Base-by-base conservation (phyloP, 2,797 vertebrate species). In the Hippocampus kuda region DNA sequence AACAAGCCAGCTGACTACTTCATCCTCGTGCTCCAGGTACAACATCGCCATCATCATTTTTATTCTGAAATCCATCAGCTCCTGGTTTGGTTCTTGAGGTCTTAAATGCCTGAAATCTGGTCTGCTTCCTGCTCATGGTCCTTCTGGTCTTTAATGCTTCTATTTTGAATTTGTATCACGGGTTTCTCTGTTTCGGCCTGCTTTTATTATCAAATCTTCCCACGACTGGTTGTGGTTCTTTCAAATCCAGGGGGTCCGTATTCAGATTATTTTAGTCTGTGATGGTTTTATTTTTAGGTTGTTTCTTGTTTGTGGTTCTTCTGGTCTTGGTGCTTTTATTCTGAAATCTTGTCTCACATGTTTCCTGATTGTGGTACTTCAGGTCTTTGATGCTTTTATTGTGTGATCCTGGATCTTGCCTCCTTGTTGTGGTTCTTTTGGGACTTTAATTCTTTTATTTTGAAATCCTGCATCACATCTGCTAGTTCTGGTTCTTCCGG, bases 1-100 rank as follows among this genome's bases (percentile, higher is more conserved):
- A 95, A 91, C 88, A 94, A 93, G 27, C 93, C 95, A 0, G 94
- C 92, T 0, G 95, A 98, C 78, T 93, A 95, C 84, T 98, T 98
- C n/a, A 71, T 96, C 75, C 91, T 98, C 76, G 91, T 97, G 62
- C 83, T 97, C 24, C 94, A 98, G 94, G 95, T 97, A 74, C 2
- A 10, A 30, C 15, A 24, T 4, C 15, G 3, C 44, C 7, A 3
- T 11, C 0, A 4, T n/a, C 11, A 12, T n/a, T 64, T 56, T 22
- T 27, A 16, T 41, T 41, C 2, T 41, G 24, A 51, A 66, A 51
- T 20, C 16, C 46, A 27, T 1, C n/a, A 11, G 57, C 6, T 26
- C 57, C 26, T 60, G 57, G 24, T 60, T 22, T 30, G 57, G 15
- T 62, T 51, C 49, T 51, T 22, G 42, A 44, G 42, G 42, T 44